Evolutionary conservation across 2,113 vertebrate species (phyloP).

Genomic region (Cheirogaleus medius): DNA sequence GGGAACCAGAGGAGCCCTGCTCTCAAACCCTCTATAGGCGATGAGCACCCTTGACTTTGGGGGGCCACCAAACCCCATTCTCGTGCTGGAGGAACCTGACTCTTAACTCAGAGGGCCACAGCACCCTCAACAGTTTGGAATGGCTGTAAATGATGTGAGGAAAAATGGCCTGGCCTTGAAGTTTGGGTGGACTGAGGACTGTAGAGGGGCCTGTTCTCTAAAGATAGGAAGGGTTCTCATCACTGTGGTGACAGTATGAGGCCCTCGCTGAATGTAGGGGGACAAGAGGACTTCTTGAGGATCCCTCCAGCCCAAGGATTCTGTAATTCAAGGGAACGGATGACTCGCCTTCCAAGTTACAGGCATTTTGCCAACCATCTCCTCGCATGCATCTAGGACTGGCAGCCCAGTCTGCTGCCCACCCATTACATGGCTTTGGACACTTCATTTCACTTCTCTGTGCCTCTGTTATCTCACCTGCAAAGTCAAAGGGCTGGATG

Average conservation of each 20-base stretch:
- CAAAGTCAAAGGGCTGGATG: background rate
- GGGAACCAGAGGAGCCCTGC: background rate
- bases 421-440: background rate
- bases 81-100: background rate
- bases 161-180: background rate
- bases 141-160: background rate
- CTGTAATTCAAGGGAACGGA: conserved; percentile 9
- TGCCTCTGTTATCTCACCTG: background rate
- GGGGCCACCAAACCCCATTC: too few relatives aligned
- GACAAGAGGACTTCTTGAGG: background rate
- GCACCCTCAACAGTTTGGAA: background rate
- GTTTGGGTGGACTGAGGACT: background rate
- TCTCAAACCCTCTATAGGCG: background rate
- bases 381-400: background rate
- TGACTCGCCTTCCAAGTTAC: background rate
- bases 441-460: background rate
- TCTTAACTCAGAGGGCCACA: background rate
- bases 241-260: background rate
- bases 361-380: conserved; percentile 22
- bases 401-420: background rate
- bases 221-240: background rate
- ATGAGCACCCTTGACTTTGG: background rate
- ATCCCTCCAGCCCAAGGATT: background rate
- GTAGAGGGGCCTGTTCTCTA: background rate
- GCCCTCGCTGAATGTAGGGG: background rate